A percentile compares a stretch with the other conserved stretches of the same genome.
Conservation (phyloP, 1,140 invertebrate species). For the Ips typographus region DNA sequence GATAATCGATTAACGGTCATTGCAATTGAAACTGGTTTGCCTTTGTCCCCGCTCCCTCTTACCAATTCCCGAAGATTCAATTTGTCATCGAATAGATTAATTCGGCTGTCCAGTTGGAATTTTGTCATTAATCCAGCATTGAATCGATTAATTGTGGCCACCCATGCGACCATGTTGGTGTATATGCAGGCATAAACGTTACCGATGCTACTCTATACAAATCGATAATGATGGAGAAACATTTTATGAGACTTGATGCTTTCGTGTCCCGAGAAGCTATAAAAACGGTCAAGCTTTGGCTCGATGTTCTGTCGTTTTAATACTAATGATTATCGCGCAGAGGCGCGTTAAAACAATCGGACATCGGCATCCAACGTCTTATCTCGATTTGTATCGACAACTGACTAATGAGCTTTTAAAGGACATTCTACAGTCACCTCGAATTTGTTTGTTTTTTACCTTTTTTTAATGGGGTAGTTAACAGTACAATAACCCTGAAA, state of each 20-base stretch:
- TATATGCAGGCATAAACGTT: background rate
- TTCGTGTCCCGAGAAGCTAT: background rate
- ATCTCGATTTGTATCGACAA: slow-evolving; percentile 22
- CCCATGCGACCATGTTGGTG: background rate
- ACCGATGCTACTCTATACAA: background rate
- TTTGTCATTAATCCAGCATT: slow-evolving; percentile 25
- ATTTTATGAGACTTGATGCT: background rate
- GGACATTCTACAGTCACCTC: background rate
- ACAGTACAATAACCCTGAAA: too few species aligned
- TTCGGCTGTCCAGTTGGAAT: slow-evolving; percentile 21
- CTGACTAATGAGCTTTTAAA: slow-evolving; percentile 19
- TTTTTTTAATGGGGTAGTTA: too few species aligned
- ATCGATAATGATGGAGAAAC: slow-evolving; percentile 1
- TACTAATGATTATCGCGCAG: slow-evolving; percentile 17
- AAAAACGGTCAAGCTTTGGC: background rate
- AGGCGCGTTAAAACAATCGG: slow-evolving; percentile 18
- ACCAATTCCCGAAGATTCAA: slow-evolving; percentile 16
- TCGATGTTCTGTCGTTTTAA: slow-evolving; percentile 21
- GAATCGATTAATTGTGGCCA: slow-evolving; percentile 24
- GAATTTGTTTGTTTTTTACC: too few species aligned
- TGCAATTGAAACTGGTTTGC: background rate
- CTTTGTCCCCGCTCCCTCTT: background rate
- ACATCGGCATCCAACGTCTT: slow-evolving; percentile 12
- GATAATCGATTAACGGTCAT: slow-evolving; percentile 12
- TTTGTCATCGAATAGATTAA: slow-evolving; percentile 29